Percentiles rank a stretch among this genome's conserved stretches.
These are phyloP conservation scores for Nemopilema nomurai DNA, from an alignment of 30 jellyfish, hydroid and myxozoan species.

Conservation along the genomic window DNA sequence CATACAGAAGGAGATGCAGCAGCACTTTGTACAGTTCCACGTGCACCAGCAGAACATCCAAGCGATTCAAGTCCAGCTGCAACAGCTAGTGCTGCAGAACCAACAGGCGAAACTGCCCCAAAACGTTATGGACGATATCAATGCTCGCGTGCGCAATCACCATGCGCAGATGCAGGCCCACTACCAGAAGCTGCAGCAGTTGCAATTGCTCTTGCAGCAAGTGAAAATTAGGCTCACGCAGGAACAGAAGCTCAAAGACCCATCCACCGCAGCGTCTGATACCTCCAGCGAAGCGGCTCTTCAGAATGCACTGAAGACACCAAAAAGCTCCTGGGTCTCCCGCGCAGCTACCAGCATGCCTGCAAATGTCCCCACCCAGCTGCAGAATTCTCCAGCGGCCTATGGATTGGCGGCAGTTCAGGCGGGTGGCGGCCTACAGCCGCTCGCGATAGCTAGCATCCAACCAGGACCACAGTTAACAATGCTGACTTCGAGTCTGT, in stretches of 20 bases:
- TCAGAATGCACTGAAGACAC: not conserved
- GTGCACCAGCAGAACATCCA: slow-evolving; percentile 92
- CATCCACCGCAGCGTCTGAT: not conserved
- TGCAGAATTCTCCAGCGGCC: not conserved
- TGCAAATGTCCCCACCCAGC: not conserved
- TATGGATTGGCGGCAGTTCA: not conserved
- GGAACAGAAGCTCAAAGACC: slow-evolving; percentile 52
- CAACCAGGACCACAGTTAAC: not conserved
- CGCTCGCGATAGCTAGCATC: not conserved
- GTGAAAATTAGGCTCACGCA: slow-evolving; percentile 69
- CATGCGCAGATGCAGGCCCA: slow-evolving; percentile 94
- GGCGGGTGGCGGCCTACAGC: not conserved
- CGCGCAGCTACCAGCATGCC: not conserved
- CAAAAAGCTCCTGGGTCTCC: slow-evolving; percentile 5
- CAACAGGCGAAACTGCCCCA: slow-evolving; percentile 85
- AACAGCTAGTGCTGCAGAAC: slow-evolving; percentile 71
- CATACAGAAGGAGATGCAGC: slow-evolving; percentile 86
- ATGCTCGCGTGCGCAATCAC: slow-evolving; percentile 79
- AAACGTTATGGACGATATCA: slow-evolving; percentile 78
- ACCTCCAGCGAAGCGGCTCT: not conserved
- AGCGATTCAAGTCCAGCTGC: slow-evolving; percentile 85
- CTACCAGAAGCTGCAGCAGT: slow-evolving; percentile 88
- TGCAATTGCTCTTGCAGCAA: slow-evolving; percentile 81
- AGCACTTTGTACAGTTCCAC: slow-evolving; percentile 93
- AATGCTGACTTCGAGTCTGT: not conserved